Evolutionary conservation across 2,797 vertebrate species (phyloP).

Genomic region (Pempheris klunzingeri): DNA sequence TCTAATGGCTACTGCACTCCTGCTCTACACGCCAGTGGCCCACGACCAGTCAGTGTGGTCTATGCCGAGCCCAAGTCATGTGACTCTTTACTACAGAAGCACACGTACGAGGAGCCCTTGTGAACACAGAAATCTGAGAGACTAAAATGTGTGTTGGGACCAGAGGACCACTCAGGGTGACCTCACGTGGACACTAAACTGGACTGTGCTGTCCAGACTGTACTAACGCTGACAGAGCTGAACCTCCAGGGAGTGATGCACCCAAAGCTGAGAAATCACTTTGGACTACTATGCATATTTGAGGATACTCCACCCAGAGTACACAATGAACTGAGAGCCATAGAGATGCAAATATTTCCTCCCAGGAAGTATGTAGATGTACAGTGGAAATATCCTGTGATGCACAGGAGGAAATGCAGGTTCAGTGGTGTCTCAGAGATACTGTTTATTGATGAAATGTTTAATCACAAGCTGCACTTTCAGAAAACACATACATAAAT

Average conservation of each 20-base stretch:
- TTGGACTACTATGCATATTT: slow-evolving; percentile 18
- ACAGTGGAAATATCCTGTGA: slow-evolving; percentile 22
- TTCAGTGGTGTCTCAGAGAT: slow-evolving; percentile 45
- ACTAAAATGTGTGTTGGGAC: slow-evolving; percentile 31
- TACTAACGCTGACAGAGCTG: slow-evolving; percentile 38
- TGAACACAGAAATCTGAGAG: slow-evolving; percentile 46
- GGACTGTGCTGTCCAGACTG: slow-evolving; percentile 43
- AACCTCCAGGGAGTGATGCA: slow-evolving; percentile 16
- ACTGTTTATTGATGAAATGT: slow-evolving; percentile 68
- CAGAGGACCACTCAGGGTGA: slow-evolving; percentile 20
- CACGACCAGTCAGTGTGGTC: slow-evolving; percentile 45
- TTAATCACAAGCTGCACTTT: slow-evolving; percentile 79
- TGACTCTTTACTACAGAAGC: slow-evolving; percentile 66
- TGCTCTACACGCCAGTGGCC: slow-evolving; percentile 42
- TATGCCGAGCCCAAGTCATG: slow-evolving; percentile 76
- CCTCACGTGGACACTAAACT: slow-evolving; percentile 41
- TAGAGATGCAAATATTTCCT: slow-evolving; percentile 41
- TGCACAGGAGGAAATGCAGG: slow-evolving; percentile 53
- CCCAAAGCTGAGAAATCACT: slow-evolving; percentile 42
- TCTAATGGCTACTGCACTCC: slow-evolving; percentile 85
- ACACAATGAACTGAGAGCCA: slow-evolving; percentile 50
- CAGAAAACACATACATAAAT: slow-evolving; percentile 59
- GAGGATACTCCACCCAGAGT: slow-evolving; percentile 28
- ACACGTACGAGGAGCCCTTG: slow-evolving; percentile 73
- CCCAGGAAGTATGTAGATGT: slow-evolving; percentile 33